These are phyloP conservation scores for Tipula helvola DNA, from an alignment of 2,888 invertebrate genomes.

Conservation along the genomic window DNA sequence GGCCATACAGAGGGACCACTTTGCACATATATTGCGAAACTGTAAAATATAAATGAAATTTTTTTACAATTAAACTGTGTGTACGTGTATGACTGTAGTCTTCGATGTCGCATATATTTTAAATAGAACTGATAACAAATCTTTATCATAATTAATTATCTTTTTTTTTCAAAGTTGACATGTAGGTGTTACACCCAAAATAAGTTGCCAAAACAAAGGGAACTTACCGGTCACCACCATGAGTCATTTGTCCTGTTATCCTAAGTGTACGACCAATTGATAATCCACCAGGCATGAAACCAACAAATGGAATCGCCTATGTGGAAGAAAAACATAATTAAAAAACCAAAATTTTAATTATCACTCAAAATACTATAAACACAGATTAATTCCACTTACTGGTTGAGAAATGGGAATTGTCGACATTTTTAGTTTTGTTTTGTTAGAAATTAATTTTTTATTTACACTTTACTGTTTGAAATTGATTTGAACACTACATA, in stretches of 20 bases:
- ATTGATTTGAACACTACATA: neutral
- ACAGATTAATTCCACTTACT: neutral
- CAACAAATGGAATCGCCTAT: constrained; percentile 57
- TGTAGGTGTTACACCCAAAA: neutral
- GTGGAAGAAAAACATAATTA: neutral
- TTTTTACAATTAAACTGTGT: neutral
- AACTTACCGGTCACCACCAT: constrained; percentile 45
- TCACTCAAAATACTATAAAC: neutral
- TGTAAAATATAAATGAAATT: constrained; percentile 22
- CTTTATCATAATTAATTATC: neutral
- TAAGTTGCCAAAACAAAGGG: neutral
- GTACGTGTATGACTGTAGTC: too few species aligned
- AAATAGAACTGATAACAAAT: neutral
- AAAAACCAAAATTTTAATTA: too few species aligned
- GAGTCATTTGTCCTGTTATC: constrained; percentile 49
- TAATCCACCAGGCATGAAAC: constrained; percentile 51
- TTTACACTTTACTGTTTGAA: neutral
- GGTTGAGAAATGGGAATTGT: neutral
- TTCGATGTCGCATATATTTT: too few species aligned
- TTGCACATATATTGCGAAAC: constrained; percentile 66
- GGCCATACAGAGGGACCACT: constrained; percentile 59
- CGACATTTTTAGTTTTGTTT: neutral
- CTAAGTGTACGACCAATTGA: constrained; percentile 58
- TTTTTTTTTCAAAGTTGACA: neutral
- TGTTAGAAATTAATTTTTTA: neutral